phyloP scores from a whole-genome alignment of 2,797 vertebrate species.

The Pseudomugil tenellus region DNA sequence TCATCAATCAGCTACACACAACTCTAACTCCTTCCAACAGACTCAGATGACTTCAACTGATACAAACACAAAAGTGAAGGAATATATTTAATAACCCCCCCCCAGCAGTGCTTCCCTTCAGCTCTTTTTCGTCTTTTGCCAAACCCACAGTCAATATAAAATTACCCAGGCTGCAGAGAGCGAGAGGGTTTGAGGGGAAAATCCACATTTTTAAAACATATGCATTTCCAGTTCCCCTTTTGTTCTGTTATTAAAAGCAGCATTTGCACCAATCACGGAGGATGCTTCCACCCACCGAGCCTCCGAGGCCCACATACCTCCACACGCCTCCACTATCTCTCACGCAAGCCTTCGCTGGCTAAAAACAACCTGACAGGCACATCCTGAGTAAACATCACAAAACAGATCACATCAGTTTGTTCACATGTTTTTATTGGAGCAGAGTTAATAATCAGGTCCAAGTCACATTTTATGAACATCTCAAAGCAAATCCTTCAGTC shows the following conservation, averaged over 20 bases:
- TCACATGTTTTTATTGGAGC: slow-evolving; percentile 64
- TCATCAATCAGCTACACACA: slow-evolving; percentile 55
- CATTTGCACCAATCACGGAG: slow-evolving; percentile 80
- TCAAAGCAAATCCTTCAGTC: slow-evolving; percentile 42
- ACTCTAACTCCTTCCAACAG: slow-evolving; percentile 21
- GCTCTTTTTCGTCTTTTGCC: slow-evolving; percentile 82
- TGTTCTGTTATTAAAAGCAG: slow-evolving; percentile 89
- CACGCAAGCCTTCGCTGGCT: slow-evolving; percentile 55
- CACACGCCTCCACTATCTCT: slow-evolving; percentile 71
- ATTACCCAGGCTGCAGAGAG: slow-evolving; percentile 84
- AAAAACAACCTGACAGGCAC: slow-evolving; percentile 55
- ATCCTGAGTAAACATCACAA: slow-evolving; percentile 38
- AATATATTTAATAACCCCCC: slow-evolving; percentile 78
- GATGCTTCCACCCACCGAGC: slow-evolving; percentile 62
- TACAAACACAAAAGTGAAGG: slow-evolving; percentile 80
- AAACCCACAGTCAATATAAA: slow-evolving; percentile 89
- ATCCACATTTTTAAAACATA: slow-evolving; percentile 86
- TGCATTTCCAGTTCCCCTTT: slow-evolving; percentile 87
- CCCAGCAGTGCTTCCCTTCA: slow-evolving; percentile 65
- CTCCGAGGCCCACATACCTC: slow-evolving; percentile 73
- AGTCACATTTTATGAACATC: slow-evolving; percentile 26
- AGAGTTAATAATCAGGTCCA: slow-evolving; percentile 50
- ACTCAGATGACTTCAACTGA: slow-evolving; percentile 70
- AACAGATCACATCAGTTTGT: slow-evolving; percentile 32
- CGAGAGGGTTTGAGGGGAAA: slow-evolving; percentile 60